Percentiles rank a stretch among this genome's conserved stretches.
Conservation (phyloP, 2,888 invertebrate genomes). For the Trichogramma dendrolimi region DNA sequence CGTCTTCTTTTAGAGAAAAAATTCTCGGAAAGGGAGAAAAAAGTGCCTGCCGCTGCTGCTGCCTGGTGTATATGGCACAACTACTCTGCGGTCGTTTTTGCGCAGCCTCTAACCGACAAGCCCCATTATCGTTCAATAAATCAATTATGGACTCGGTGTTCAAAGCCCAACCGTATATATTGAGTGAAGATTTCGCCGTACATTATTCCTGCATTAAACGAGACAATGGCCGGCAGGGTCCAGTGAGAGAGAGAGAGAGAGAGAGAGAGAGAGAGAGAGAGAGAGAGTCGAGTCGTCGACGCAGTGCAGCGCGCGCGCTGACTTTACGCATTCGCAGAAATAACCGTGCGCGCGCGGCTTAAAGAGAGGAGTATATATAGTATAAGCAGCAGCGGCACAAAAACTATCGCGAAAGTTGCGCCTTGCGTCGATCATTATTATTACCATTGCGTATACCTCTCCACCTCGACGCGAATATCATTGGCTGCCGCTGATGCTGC, state of each 20-base stretch:
- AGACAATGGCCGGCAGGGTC: constrained; percentile 6
- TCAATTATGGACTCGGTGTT: constrained; percentile 20
- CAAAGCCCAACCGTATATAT: neutral
- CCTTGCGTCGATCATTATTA: too few relatives aligned
- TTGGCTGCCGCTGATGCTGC: too few relatives aligned
- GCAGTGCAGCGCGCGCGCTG: too few relatives aligned
- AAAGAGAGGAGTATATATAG: too few relatives aligned
- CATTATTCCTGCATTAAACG: constrained; percentile 25
- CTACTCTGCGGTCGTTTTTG: too few relatives aligned
- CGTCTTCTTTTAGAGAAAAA: constrained; percentile 8
- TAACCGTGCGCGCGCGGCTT: too few relatives aligned
- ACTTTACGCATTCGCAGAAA: too few relatives aligned
- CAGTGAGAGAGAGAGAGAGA: constrained; percentile 32
- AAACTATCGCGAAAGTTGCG: too few relatives aligned
- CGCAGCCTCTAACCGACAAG: neutral
- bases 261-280: constrained; percentile 15
- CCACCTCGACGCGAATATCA: too few relatives aligned
- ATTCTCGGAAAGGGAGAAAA: constrained; percentile 26
- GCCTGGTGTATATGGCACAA: neutral
- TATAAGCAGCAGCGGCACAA: too few relatives aligned
- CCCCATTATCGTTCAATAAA: constrained; percentile 25
- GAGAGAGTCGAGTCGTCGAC: neutral
- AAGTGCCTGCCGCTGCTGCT: constrained; percentile 9
- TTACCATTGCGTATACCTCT: too few relatives aligned
- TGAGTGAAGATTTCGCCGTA: constrained; percentile 20